Base-by-base conservation (phyloP, 2,113 vertebrate species). In the Heterocephalus glaber region DNA sequence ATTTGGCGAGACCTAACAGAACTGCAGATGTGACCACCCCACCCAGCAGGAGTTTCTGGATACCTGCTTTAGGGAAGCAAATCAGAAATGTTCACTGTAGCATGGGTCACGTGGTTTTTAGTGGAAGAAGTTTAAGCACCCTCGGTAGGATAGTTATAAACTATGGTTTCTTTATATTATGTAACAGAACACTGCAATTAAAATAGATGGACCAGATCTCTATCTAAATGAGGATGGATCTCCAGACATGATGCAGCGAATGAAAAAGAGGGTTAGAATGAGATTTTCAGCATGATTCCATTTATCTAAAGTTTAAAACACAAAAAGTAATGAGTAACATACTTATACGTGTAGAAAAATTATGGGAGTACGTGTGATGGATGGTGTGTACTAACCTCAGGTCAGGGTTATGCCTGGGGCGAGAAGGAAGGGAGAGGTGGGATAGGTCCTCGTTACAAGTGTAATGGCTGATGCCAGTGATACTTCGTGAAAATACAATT, bases 351-450 rank as follows among this genome's bases (percentile, higher is more conserved):
- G 41, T 13, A 28, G 72, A 26, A 13, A 44, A 44, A 5, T 0
- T 13, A 0, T 74, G 11, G 2, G 38, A 41, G 70, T 1, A 2
- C 13, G 70, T 26, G 38, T 10, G 10, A 26, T 0, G 38, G 38
- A 11, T 1, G 22, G 38, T 11, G 38, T 13, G 22, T 74, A 9
- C 38, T 13, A 0, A 2, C 72, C 38, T 28, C 2, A 7, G 72
- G 72, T 74, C 24, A 14, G 41, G 38, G 22, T 68, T 79, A 7
- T 65, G 11, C 30, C 66, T 38, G 47, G 83, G 47, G 9, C 41
- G 12, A 30, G 14, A 68, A 58, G 72, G 38, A 33, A 22, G 22
- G n/a, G 44, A 65, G 14, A 66, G 38, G 6, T n/a, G 26, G 30
- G 72, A 0, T 58, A 30, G 38, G 41, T 38, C 24, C 61, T 49